Percentiles rank a stretch among this genome's conserved stretches.
These are phyloP conservation scores for Rallus limicola DNA, from an alignment of 2,113 vertebrate species.

Conservation along the genomic window DNA sequence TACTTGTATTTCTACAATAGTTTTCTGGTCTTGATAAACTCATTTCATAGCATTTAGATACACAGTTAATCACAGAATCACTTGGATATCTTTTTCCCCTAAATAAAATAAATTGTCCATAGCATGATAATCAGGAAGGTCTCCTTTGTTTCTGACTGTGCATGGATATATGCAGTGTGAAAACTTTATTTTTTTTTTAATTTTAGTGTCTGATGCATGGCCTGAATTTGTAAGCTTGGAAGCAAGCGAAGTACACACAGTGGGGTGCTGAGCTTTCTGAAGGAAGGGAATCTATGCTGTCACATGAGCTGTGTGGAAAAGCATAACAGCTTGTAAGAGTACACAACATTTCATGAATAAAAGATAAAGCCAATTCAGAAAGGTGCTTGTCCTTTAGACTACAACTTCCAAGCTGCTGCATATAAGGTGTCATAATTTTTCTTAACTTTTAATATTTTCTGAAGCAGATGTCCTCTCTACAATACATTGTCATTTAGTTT, in stretches of 20 bases:
- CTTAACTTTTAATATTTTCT: background rate
- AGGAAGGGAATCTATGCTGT: conserved; percentile 31
- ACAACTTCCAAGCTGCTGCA: conserved; percentile 7
- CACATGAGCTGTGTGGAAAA: conserved; percentile 38
- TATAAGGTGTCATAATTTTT: background rate
- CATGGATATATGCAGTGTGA: background rate
- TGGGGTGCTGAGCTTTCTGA: conserved; percentile 23
- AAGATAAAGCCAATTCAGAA: conserved; percentile 49
- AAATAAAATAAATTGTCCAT: background rate
- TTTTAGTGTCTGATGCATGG: background rate
- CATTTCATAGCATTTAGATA: background rate
- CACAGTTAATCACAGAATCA: background rate
- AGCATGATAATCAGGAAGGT: background rate
- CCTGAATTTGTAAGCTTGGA: conserved; percentile 37
- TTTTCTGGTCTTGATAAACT: background rate
- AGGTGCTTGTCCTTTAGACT: background rate
- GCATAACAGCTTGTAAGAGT: conserved; percentile 33
- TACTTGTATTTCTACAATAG: background rate
- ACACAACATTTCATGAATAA: conserved; percentile 57
- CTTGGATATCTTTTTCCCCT: background rate
- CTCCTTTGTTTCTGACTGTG: background rate
- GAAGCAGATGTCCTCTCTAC: background rate
- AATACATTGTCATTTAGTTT: background rate
- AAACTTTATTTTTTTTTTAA: background rate
- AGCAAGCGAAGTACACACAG: conserved; percentile 33